Evolutionary conservation across 2,888 invertebrate genomes (phyloP).

Genomic region (Chrysopilus asiliformis): DNA sequence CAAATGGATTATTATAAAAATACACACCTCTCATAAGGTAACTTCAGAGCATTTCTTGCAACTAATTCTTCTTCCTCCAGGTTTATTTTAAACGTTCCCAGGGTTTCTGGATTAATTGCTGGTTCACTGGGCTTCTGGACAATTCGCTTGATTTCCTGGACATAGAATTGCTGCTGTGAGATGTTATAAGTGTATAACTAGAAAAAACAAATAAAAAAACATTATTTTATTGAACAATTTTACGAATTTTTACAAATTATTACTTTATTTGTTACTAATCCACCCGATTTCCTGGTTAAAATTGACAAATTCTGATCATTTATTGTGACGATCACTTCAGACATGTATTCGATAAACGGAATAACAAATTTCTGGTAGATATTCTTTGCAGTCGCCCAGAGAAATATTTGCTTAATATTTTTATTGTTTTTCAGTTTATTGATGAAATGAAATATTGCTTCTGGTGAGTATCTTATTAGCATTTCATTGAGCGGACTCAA

Average conservation of each 20-base stretch:
- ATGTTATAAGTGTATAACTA: too few species aligned
- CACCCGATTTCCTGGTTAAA: conserved; percentile 26
- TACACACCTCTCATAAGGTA: conserved; percentile 34
- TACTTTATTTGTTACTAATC: conserved; percentile 24
- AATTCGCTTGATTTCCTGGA: conserved; percentile 12
- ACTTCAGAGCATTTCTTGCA: conserved; percentile 31
- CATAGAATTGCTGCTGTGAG: too few species aligned
- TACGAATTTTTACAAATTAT: neutral
- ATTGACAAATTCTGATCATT: conserved; percentile 23
- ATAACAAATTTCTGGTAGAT: conserved; percentile 24
- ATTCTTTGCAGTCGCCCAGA: conserved; percentile 28
- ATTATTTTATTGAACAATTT: too few species aligned
- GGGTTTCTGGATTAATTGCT: conserved; percentile 10
- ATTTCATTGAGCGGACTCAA: conserved; percentile 28
- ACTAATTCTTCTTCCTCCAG: conserved; percentile 32
- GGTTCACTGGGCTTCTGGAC: conserved; percentile 14
- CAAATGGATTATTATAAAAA: neutral
- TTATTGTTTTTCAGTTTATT: conserved; percentile 22
- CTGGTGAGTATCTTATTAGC: conserved; percentile 21
- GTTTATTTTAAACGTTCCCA: conserved; percentile 33
- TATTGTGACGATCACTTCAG: conserved; percentile 27
- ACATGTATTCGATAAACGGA: conserved; percentile 29
- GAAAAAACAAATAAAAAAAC: too few species aligned
- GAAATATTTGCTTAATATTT: conserved; percentile 25
- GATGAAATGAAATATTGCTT: conserved; percentile 24